Conservation (phyloP, 2,797 vertebrate genomes). For the Rhyacichthys aspro region DNA sequence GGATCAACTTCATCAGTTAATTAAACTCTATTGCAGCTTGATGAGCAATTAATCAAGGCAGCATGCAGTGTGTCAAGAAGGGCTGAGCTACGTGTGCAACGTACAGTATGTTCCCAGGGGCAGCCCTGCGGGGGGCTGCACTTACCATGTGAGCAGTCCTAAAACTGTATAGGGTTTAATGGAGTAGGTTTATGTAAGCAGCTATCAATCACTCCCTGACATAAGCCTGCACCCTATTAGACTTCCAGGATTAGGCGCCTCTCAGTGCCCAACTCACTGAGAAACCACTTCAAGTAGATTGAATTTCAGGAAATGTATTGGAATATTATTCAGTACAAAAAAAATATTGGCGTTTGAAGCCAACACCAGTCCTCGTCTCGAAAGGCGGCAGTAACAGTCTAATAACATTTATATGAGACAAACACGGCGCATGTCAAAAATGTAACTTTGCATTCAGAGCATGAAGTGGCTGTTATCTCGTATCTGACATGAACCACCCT, state of each 20-base stretch:
- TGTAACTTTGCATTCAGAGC: slow-evolving; percentile 17
- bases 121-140: slow-evolving; percentile 51
- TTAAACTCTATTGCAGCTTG: slow-evolving; percentile 82
- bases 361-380: slow-evolving; percentile 20
- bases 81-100: slow-evolving; percentile 54
- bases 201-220: slow-evolving; percentile 74
- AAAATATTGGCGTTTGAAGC: slow-evolving; percentile 27
- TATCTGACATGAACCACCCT: slow-evolving; percentile 44
- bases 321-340: slow-evolving; percentile 45
- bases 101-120: slow-evolving; percentile 51
- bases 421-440: slow-evolving; percentile 40
- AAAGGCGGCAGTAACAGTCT: slow-evolving; percentile 35
- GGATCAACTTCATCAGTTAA: slow-evolving; percentile 82
- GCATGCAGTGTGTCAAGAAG: slow-evolving; percentile 69
- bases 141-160: slow-evolving; percentile 64
- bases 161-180: slow-evolving; percentile 64
- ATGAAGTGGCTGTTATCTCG: slow-evolving; percentile 39
- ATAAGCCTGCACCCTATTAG: slow-evolving; percentile 69
- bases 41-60: slow-evolving; percentile 85
- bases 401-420: slow-evolving; percentile 39
- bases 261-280: slow-evolving; percentile 39
- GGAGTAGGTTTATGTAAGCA: slow-evolving; percentile 69
- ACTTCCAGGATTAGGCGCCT: slow-evolving; percentile 60
- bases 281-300: slow-evolving; percentile 45
- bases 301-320: slow-evolving; percentile 50